phyloP scores from a whole-genome alignment of 2,113 vertebrate genomes.

The Laticauda colubrina region DNA sequence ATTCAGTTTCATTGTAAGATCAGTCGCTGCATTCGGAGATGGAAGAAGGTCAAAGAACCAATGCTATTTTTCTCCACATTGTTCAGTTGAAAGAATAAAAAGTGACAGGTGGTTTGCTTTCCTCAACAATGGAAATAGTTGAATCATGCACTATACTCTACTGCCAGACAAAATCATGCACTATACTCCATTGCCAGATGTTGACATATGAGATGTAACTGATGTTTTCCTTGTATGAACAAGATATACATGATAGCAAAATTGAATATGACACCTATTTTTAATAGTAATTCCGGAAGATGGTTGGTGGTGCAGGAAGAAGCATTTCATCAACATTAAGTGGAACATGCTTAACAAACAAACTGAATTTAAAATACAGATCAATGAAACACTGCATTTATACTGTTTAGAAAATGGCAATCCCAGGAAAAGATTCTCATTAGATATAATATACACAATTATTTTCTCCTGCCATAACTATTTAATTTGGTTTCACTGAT shows the following conservation, averaged over 20 bases:
- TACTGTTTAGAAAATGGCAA: neutral
- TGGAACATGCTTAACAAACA: neutral
- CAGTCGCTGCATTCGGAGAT: neutral
- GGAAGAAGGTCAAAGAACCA: neutral
- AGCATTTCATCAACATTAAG: slow-evolving; percentile 2
- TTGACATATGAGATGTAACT: neutral
- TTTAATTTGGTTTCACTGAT: neutral
- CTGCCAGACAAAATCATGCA: neutral
- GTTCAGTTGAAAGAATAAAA: neutral
- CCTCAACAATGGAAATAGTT: neutral
- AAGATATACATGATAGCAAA: neutral
- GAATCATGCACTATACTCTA: neutral
- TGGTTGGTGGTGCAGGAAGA: neutral
- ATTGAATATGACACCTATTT: slow-evolving; percentile 7
- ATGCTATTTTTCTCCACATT: neutral
- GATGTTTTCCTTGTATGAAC: neutral
- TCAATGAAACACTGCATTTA: neutral
- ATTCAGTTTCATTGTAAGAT: neutral
- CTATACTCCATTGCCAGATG: neutral
- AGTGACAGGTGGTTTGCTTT: neutral
- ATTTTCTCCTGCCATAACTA: neutral
- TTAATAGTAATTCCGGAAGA: neutral
- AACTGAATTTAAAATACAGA: neutral
- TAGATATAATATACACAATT: neutral
- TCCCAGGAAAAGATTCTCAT: neutral